Base-by-base conservation (phyloP, 2,888 invertebrate genomes). In the Drosophila monieri region DNA sequence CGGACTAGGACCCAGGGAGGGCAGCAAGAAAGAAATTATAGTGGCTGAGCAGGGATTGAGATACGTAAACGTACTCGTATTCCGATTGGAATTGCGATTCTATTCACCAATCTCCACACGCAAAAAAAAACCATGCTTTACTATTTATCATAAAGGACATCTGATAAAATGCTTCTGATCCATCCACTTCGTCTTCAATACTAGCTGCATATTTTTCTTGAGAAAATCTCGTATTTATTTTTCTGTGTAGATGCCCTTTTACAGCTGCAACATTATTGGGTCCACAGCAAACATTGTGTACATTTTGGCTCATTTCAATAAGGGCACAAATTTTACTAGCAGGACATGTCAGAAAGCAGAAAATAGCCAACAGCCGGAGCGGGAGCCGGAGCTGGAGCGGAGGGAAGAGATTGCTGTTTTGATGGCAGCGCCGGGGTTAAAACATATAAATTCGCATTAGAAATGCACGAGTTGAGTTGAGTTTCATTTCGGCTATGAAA, bases 381-480 rank as follows among this genome's bases (percentile, higher is more conserved):
- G 6, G 27, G 12, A 15, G 35, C 6, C 10, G 35, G 3, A 32
- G 44, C 14, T n/a, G 46, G 15, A 10, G 21, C 27, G 27, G 44
- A 21, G 55, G 39, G 12, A 23, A 37, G 32, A 68, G 47, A 35
- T 64, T 56, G 55, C 55, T 52, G 46, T 64, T 59, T 69, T 77
- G 87, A 84, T 73, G 73, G 77, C 76, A 76, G 81, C 80, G 71
- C 55, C 67, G 64, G 71, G 74, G 74, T 81, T 37, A 78, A 76
- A 85, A 68, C 77, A 81, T 81, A 89, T 81, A 89, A 88, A 90
- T 84, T 88, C 84, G 84, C 88, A 90, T 90, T 90, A 90, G 83
- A 88, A 90, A 90, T 90, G 90, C 90, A 90, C 90, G 90, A 90
- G 80, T 88, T 89, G 88, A 87, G 81, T 87, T 85, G 73, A 78